Conservation (phyloP, 1,140 invertebrate genomes). For the Octopus bimaculoides region DNA sequence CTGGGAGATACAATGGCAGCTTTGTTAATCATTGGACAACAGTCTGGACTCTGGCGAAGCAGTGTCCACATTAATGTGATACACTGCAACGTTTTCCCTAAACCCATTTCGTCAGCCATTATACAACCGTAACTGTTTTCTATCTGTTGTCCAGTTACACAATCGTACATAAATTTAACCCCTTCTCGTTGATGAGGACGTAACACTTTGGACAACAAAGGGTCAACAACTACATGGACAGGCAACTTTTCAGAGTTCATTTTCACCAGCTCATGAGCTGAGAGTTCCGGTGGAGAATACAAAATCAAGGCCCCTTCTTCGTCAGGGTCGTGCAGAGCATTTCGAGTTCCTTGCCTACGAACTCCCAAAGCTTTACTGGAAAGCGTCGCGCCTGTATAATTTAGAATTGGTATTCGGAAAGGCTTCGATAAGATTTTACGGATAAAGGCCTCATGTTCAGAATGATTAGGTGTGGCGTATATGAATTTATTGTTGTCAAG, state of each 20-base stretch:
- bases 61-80: slow-evolving; percentile 96
- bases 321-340: slow-evolving; percentile 88
- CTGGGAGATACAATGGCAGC: slow-evolving; percentile 94
- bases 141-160: slow-evolving; percentile 90
- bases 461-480: slow-evolving; percentile 29
- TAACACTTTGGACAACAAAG: slow-evolving; percentile 82
- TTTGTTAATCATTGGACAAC: slow-evolving; percentile 83
- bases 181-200: slow-evolving; percentile 98
- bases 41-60: slow-evolving; percentile 64
- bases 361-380: slow-evolving; percentile 70
- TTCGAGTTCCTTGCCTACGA: slow-evolving; percentile 66
- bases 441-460: slow-evolving; percentile 72
- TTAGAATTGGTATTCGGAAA: slow-evolving; percentile 92
- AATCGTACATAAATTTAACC: slow-evolving; percentile 99
- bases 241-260: slow-evolving; percentile 62
- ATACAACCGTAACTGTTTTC: slow-evolving; percentile 89
- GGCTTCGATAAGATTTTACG: slow-evolving; percentile 80
- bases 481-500: neutral
- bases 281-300: slow-evolving; percentile 78
- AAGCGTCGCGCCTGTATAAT: slow-evolving; percentile 65
- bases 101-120: slow-evolving; percentile 97
- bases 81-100: slow-evolving; percentile 97
- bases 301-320: slow-evolving; percentile 91
- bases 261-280: slow-evolving; percentile 82
- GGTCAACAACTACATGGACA: slow-evolving; percentile 94